A percentile compares a stretch with the other conserved stretches of the same genome.
These are phyloP conservation scores for Troides oblongomaculatus DNA, from an alignment of 2,888 invertebrate genomes.

Conservation along the genomic window DNA sequence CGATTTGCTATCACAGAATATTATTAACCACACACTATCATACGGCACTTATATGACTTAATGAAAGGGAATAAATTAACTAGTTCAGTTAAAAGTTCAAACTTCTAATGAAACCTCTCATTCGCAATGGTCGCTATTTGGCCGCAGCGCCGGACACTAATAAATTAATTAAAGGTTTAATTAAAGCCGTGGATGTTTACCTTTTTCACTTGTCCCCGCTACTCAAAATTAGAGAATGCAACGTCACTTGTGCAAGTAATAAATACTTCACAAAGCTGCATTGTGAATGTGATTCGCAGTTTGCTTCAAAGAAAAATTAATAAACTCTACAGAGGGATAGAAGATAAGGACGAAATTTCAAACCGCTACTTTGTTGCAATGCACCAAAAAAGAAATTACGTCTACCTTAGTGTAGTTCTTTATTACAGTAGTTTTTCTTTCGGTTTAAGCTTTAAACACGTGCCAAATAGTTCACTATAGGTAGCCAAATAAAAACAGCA, in stretches of 20 bases:
- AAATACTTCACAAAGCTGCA: not conserved
- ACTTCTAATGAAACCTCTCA: not conserved
- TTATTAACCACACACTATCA: not conserved
- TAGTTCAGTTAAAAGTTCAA: not conserved
- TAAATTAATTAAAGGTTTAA: conserved; percentile 18
- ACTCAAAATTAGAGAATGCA: not conserved
- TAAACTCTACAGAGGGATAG: too few species aligned
- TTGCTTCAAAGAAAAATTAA: too few species aligned
- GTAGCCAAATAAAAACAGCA: too few species aligned
- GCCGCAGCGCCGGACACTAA: not conserved
- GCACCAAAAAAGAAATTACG: too few species aligned
- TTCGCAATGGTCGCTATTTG: not conserved
- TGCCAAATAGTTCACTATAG: too few species aligned
- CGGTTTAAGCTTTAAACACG: too few species aligned
- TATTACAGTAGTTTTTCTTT: too few species aligned
- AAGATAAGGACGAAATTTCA: too few species aligned
- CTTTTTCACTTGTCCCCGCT: not conserved
- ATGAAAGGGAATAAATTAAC: not conserved
- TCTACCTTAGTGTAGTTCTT: too few species aligned
- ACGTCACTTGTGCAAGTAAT: not conserved
- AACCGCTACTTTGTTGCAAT: too few species aligned
- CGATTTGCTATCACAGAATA: not conserved
- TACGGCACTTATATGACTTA: not conserved
- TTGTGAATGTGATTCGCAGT: not conserved
- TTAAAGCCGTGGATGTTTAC: conserved; percentile 3